A percentile compares a stretch with the other conserved stretches of the same genome.
Evolutionary conservation across 2,888 invertebrate genomes (phyloP).

Genomic region (Ethmia dodecea): DNA sequence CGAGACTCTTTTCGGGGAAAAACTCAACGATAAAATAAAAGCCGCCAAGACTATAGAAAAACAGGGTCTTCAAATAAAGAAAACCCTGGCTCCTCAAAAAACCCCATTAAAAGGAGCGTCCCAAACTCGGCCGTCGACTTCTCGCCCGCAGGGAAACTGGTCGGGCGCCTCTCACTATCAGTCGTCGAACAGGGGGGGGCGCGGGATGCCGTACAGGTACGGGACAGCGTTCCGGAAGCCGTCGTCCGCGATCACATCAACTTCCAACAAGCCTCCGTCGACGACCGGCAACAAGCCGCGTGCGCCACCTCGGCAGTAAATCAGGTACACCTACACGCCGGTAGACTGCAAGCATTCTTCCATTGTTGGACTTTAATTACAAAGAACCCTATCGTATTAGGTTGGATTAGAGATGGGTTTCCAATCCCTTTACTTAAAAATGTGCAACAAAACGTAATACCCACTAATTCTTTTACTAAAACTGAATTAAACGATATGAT

Average conservation of each 20-base stretch:
- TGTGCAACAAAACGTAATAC: background rate
- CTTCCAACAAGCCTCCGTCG: background rate
- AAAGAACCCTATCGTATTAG: background rate
- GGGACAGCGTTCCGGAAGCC: background rate
- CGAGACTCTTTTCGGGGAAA: too few relatives aligned
- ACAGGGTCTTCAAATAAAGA: too few relatives aligned
- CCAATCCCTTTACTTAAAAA: background rate
- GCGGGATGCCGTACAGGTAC: background rate
- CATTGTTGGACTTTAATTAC: background rate
- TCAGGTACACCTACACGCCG: background rate
- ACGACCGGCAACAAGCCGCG: too few relatives aligned
- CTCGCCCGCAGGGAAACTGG: conserved; percentile 4
- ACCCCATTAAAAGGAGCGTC: background rate
- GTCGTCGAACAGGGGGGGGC: conserved; percentile 5
- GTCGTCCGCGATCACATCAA: background rate
- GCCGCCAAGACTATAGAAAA: too few relatives aligned
- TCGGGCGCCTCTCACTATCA: background rate
- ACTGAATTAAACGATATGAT: background rate
- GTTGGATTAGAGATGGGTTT: background rate
- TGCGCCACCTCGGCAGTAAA: background rate
- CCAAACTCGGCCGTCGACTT: background rate
- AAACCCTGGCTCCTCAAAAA: background rate
- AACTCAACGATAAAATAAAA: too few relatives aligned
- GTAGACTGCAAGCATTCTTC: background rate
- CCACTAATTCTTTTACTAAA: background rate